phyloP scores from a whole-genome alignment of 1,140 invertebrate genomes.

The Drosophila willistoni region DNA sequence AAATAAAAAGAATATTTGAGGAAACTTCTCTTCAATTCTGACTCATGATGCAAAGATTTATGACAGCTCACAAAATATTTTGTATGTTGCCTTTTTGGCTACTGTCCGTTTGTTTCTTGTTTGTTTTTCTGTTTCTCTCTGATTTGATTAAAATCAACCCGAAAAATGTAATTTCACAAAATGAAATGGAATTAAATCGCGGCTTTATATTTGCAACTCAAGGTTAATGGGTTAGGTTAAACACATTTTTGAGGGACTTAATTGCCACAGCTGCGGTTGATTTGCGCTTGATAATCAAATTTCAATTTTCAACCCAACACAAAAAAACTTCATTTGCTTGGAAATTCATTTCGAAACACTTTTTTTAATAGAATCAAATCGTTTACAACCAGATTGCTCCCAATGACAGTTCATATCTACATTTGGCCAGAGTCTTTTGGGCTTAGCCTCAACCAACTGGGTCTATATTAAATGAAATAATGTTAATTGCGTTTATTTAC shows the following conservation, averaged over 20 bases:
- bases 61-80: slow-evolving; percentile 12
- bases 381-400: background rate
- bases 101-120: slow-evolving; percentile 4
- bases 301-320: background rate
- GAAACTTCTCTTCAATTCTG: slow-evolving; percentile 17
- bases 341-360: background rate
- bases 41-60: slow-evolving; percentile 21
- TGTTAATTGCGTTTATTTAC: background rate
- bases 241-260: background rate
- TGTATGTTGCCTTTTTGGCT: slow-evolving; percentile 7
- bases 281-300: slow-evolving; percentile 8
- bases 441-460: background rate
- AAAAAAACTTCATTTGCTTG: background rate
- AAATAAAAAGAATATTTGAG: background rate
- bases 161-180: slow-evolving; percentile 20
- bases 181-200: slow-evolving; percentile 23
- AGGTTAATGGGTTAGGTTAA: slow-evolving; percentile 22
- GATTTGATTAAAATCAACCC: slow-evolving; percentile 22
- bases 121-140: background rate
- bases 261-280: slow-evolving; percentile 16
- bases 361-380: slow-evolving; percentile 3
- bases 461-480: background rate
- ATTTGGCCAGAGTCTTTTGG: background rate
- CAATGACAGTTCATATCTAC: background rate
- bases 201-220: slow-evolving; percentile 16